These are phyloP conservation scores for Hippocampus zosterae DNA, from an alignment of 2,113 vertebrate genomes.

Conservation along the genomic window DNA sequence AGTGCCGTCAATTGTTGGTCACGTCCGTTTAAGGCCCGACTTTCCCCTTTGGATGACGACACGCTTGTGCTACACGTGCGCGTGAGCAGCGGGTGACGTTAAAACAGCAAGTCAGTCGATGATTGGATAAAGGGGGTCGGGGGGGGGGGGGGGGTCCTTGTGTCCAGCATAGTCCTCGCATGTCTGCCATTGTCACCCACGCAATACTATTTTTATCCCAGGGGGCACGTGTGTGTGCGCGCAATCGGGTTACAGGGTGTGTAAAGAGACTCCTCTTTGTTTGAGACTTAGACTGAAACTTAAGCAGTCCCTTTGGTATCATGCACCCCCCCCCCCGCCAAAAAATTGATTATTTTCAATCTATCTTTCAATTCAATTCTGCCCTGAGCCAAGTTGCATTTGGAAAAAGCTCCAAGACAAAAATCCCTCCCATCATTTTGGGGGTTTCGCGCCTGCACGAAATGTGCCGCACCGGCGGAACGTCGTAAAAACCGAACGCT, in stretches of 20 bases:
- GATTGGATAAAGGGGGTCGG: background rate
- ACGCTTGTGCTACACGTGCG: background rate
- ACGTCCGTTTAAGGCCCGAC: background rate
- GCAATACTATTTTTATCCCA: conserved; percentile 65
- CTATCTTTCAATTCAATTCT: too few relatives aligned
- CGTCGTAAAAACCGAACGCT: conserved; percentile 44
- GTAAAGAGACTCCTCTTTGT: conserved; percentile 73
- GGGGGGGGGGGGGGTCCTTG: background rate
- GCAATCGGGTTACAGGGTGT: conserved; percentile 52
- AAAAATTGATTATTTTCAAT: too few relatives aligned
- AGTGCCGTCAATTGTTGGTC: background rate
- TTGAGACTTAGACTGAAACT: conserved; percentile 69
- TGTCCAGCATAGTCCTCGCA: conserved; percentile 50
- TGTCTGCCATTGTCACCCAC: conserved; percentile 54
- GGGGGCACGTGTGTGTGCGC: conserved; percentile 25
- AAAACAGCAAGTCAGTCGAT: background rate
- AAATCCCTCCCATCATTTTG: too few relatives aligned
- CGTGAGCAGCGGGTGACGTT: too few relatives aligned
- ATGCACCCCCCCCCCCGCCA: too few relatives aligned
- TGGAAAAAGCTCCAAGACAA: too few relatives aligned
- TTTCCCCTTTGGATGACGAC: background rate
- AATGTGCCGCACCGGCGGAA: conserved; percentile 5
- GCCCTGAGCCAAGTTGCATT: too few relatives aligned
- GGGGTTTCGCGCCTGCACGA: too few relatives aligned
- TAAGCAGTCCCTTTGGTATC: conserved; percentile 49